phyloP scores from a whole-genome alignment of 2,113 vertebrate genomes.

The Circaetus cinerascens region DNA sequence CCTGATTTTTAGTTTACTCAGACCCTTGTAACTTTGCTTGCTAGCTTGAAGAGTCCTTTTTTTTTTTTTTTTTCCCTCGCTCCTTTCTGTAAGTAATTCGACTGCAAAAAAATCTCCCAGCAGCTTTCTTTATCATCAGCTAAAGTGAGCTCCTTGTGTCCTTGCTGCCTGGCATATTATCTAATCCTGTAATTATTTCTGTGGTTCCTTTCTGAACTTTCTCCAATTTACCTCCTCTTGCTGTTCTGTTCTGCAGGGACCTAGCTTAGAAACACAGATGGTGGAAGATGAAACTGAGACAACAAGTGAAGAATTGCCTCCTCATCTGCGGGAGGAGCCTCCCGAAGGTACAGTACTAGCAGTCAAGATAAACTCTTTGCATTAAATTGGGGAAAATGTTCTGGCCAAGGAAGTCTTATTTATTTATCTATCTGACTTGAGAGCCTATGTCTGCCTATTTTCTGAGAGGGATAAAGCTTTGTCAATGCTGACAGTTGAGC shows the following conservation, averaged over 20 bases:
- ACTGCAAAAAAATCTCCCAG: not conserved
- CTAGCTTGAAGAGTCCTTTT: not conserved
- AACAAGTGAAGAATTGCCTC: not conserved
- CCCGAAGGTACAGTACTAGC: not conserved
- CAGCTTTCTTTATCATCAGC: not conserved
- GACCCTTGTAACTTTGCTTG: not conserved
- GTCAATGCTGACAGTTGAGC: not conserved
- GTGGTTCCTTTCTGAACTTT: not conserved
- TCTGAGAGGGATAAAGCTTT: not conserved
- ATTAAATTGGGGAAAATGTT: not conserved
- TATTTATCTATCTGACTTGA: not conserved
- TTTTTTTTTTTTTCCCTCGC: no score
- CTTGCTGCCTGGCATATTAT: not conserved
- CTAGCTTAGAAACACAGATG: constrained; percentile 26
- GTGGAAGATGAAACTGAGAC: constrained; percentile 19
- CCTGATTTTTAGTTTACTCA: not conserved
- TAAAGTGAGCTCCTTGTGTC: not conserved
- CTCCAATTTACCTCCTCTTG: not conserved
- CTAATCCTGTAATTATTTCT: not conserved
- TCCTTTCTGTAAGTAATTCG: not conserved
- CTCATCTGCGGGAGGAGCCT: constrained; percentile 42
- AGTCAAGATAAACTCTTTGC: not conserved
- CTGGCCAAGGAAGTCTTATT: not conserved
- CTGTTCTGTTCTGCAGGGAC: constrained; percentile 7
- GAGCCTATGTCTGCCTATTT: not conserved